Conservation (phyloP, 2,797 vertebrate genomes). For the Gymnothorax javanicus region DNA sequence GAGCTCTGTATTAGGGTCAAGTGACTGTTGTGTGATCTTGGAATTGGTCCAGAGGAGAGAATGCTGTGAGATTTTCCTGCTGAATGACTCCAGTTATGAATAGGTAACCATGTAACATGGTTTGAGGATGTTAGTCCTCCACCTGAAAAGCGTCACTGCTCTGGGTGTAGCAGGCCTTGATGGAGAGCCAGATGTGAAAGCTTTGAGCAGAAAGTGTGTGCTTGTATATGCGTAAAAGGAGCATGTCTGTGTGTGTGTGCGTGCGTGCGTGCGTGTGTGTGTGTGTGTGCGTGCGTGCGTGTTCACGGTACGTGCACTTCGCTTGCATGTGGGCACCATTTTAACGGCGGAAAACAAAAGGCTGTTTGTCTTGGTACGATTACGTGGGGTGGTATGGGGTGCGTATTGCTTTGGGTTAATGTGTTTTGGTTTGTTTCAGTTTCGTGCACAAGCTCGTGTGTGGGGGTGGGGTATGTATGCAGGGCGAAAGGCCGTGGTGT, state of each 20-base stretch:
- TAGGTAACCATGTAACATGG: background rate
- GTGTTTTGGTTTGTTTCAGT: conserved; percentile 42
- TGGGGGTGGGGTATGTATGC: conserved; percentile 31
- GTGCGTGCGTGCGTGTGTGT: conserved; percentile 49
- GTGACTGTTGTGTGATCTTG: background rate
- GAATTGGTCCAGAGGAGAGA: background rate
- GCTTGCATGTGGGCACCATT: conserved; percentile 41
- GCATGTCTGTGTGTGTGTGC: conserved; percentile 52
- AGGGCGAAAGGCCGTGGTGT: background rate
- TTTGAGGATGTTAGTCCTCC: background rate
- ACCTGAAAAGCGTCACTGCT: conserved; percentile 16
- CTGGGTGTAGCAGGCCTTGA: conserved; percentile 35
- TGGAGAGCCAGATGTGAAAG: conserved; percentile 32
- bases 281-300: conserved; percentile 40
- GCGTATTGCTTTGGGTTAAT: background rate
- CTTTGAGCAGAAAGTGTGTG: conserved; percentile 21
- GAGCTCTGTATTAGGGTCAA: background rate
- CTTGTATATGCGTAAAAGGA: conserved; percentile 27
- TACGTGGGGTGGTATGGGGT: background rate
- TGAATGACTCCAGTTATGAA: background rate
- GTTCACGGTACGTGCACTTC: conserved; percentile 50
- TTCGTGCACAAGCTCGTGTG: conserved; percentile 50
- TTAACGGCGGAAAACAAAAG: background rate
- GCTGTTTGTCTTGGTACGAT: background rate
- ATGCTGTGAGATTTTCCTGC: background rate